Evolutionary conservation across 2,113 vertebrate species (phyloP).

Genomic region (Thunnus thynnus): DNA sequence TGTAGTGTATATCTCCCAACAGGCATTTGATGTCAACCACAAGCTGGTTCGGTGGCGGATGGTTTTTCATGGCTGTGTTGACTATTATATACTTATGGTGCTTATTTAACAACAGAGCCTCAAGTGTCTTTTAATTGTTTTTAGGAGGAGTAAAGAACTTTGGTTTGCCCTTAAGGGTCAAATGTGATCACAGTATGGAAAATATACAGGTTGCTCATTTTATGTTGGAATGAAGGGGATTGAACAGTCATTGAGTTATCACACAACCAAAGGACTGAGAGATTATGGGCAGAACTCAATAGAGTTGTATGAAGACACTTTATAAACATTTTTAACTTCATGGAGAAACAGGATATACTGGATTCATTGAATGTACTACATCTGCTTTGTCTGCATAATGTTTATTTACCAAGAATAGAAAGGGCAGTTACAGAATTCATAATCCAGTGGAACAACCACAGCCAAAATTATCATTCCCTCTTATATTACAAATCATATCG

Average conservation of each 20-base stretch:
- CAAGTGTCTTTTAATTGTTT: slow-evolving; percentile 6
- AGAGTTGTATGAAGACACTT: slow-evolving; percentile 11
- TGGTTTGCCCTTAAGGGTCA: background rate
- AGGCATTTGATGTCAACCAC: slow-evolving; percentile 13
- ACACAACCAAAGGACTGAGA: slow-evolving; percentile 9
- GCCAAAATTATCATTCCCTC: no score
- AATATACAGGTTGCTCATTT: background rate
- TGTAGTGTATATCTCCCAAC: background rate
- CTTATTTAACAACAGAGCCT: slow-evolving; percentile 13
- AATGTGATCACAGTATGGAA: slow-evolving; percentile 5
- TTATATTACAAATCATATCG: no score
- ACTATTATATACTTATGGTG: background rate
- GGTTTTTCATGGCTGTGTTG: slow-evolving; percentile 9
- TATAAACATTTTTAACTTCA: slow-evolving; percentile 5
- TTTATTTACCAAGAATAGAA: background rate
- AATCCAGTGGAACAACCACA: background rate
- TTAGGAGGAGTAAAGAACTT: background rate
- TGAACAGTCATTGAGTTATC: slow-evolving; percentile 1
- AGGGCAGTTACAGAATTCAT: background rate
- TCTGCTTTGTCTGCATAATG: background rate
- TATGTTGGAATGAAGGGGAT: slow-evolving; percentile 1
- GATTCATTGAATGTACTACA: slow-evolving; percentile 1
- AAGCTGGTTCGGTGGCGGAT: background rate
- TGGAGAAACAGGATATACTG: background rate
- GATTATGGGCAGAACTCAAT: slow-evolving; percentile 27